These are phyloP conservation scores for Heliocidaris tuberculata DNA, from an alignment of 35 echinoderm and acorn worm genomes.

Conservation along the genomic window DNA sequence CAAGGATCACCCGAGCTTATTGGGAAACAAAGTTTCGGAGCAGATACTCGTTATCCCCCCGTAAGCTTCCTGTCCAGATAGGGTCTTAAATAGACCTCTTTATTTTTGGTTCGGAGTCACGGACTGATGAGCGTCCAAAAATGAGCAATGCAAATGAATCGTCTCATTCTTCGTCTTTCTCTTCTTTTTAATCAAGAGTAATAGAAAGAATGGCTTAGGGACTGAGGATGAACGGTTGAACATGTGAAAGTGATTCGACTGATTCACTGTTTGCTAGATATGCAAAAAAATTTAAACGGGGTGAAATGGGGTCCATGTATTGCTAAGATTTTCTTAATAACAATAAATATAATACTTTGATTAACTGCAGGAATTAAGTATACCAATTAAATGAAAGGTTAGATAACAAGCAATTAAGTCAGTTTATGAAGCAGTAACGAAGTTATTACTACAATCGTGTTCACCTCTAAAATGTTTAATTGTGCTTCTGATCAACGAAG, in stretches of 20 bases:
- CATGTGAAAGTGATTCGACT: neutral
- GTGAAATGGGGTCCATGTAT: no score
- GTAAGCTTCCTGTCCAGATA: neutral
- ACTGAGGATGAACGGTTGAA: neutral
- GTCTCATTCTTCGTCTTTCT: neutral
- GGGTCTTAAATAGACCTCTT: neutral
- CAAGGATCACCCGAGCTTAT: conserved; percentile 28
- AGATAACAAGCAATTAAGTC: no score
- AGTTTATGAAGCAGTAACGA: no score
- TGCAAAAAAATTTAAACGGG: no score
- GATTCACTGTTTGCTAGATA: neutral
- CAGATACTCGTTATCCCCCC: neutral
- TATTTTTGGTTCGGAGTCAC: conserved; percentile 2
- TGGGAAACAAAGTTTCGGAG: neutral
- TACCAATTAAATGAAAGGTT: no score
- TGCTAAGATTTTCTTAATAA: no score
- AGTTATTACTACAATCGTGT: no score
- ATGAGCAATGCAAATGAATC: conserved; percentile 9
- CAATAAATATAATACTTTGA: no score
- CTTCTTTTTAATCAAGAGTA: neutral
- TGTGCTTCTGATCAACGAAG: no score
- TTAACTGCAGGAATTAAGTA: no score
- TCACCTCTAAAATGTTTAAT: no score
- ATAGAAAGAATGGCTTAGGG: neutral
- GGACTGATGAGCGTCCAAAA: conserved; percentile 1